These are phyloP conservation scores for Drosophila pseudoananassae DNA, from an alignment of 1,140 invertebrate genomes.

Conservation along the genomic window DNA sequence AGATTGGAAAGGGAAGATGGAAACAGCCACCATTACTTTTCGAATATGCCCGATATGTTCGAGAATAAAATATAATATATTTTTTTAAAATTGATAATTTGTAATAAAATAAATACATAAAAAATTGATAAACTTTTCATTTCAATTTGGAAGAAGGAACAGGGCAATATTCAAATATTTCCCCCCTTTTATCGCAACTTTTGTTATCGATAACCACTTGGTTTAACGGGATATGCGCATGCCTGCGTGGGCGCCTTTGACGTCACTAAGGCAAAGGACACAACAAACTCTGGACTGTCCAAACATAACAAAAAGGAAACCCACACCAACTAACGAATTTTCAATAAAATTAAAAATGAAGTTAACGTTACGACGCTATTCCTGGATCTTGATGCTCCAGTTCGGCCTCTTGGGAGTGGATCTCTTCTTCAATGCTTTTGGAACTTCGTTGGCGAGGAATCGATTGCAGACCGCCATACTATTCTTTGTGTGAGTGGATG, in stretches of 20 bases:
- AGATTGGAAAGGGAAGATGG: not conserved
- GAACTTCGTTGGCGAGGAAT: slow-evolving; percentile 52
- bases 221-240: slow-evolving; percentile 36
- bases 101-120: not conserved
- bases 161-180: not conserved
- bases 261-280: slow-evolving; percentile 69
- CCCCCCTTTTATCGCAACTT: not conserved
- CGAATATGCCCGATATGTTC: slow-evolving; percentile 57
- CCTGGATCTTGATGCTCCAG: slow-evolving; percentile 68
- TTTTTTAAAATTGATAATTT: not conserved
- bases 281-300: slow-evolving; percentile 33
- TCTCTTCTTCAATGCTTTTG: slow-evolving; percentile 78
- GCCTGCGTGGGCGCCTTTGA: slow-evolving; percentile 53
- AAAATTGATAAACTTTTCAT: not conserved
- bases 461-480: slow-evolving; percentile 72
- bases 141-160: not conserved
- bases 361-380: slow-evolving; percentile 72
- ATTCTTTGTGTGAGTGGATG: slow-evolving; percentile 74
- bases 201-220: not conserved
- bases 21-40: slow-evolving; percentile 26
- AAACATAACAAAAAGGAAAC: slow-evolving; percentile 14
- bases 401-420: slow-evolving; percentile 62
- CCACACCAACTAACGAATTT: not conserved
- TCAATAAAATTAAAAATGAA: slow-evolving; percentile 60
- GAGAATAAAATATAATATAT: slow-evolving; percentile 5